Evolutionary conservation across 2,797 vertebrate species (phyloP).

Genomic region (Cercopithecus hamlyni): DNA sequence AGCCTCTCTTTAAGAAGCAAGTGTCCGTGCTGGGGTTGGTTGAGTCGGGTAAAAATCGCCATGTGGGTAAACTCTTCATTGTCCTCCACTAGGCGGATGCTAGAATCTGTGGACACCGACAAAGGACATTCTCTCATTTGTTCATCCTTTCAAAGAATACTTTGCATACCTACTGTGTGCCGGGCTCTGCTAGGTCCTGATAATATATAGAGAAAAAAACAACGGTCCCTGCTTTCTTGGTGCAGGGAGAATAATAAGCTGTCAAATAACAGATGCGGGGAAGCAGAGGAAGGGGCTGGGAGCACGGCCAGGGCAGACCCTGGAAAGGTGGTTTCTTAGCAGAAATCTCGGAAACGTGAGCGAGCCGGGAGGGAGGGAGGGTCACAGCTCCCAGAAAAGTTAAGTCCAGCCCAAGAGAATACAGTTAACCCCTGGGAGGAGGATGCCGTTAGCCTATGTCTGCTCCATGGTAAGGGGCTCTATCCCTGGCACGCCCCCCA

Average conservation of each 20-base stretch:
- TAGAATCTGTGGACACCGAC: neutral
- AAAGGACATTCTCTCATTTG: rapidly evolving
- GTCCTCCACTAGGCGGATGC: neutral
- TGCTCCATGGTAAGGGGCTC: neutral
- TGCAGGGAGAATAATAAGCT: neutral
- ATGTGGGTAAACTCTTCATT: neutral
- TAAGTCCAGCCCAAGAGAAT: no score
- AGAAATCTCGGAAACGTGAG: neutral
- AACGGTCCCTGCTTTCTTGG: neutral
- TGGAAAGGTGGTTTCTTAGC: neutral
- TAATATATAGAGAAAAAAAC: no score
- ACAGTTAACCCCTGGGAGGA: neutral
- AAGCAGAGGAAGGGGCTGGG: no score
- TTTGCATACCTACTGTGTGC: neutral
- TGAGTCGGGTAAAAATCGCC: neutral
- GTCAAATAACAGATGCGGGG: neutral
- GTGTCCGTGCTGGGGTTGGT: no score
- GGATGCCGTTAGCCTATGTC: neutral
- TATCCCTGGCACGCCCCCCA: neutral
- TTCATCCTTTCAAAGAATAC: neutral
- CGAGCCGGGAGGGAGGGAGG: neutral
- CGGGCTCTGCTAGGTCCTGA: neutral
- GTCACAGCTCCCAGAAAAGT: neutral
- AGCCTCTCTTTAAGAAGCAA: neutral
- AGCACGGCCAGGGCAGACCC: neutral